These are phyloP conservation scores for Lutraria rhynchaena DNA, from an alignment of 1,140 invertebrate genomes.

Conservation along the genomic window DNA sequence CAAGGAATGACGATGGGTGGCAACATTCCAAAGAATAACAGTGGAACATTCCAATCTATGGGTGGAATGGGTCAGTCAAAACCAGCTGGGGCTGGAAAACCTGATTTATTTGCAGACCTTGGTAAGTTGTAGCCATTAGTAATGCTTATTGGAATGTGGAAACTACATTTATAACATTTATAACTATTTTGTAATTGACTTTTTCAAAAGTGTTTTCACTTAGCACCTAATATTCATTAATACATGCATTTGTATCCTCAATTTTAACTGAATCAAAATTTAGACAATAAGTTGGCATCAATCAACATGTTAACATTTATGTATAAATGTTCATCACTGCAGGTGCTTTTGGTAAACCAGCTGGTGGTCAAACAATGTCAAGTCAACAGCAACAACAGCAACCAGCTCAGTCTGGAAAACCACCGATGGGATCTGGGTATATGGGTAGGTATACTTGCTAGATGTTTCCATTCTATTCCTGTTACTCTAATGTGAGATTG, in stretches of 20 bases:
- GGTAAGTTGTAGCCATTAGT: too few relatives aligned
- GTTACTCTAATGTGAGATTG: too few relatives aligned
- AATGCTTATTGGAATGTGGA: background rate
- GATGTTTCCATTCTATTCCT: too few relatives aligned
- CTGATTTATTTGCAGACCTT: constrained; percentile 79
- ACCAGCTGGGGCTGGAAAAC: constrained; percentile 51
- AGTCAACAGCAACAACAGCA: constrained; percentile 28
- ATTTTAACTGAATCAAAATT: background rate
- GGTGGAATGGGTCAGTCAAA: constrained; percentile 40
- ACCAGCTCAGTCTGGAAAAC: constrained; percentile 48
- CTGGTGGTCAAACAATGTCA: background rate
- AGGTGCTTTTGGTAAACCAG: constrained; percentile 51
- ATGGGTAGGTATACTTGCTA: constrained; percentile 31
- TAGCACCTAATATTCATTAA: background rate
- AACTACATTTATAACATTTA: background rate
- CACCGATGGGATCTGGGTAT: constrained; percentile 55
- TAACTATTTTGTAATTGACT: too few relatives aligned
- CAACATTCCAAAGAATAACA: constrained; percentile 44
- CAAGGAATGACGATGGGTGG: constrained; percentile 61
- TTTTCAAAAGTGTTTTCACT: background rate
- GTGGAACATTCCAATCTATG: constrained; percentile 55
- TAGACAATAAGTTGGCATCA: too few relatives aligned
- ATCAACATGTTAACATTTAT: too few relatives aligned
- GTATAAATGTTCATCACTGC: too few relatives aligned
- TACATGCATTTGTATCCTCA: too few relatives aligned